Base-by-base conservation (phyloP, 2,797 vertebrate genomes). In the Anniella stebbinsi region DNA sequence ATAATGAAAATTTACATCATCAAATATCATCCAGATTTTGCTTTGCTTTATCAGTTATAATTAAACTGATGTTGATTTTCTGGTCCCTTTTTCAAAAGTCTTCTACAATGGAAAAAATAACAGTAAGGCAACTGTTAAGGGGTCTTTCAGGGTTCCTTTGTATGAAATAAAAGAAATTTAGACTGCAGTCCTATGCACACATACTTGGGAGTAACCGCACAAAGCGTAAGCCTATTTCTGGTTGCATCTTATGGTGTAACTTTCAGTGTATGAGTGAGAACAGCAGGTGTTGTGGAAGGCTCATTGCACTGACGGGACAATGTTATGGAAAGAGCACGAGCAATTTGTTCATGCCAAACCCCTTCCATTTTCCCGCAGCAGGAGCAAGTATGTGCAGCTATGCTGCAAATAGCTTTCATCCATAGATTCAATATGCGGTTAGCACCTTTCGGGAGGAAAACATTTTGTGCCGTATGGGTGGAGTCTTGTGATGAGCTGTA, bases 211-310 rank as follows among this genome's bases (percentile, higher is more conserved):
- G 7, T 33, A 33, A 41, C 25, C 54, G 17, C 45, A 69, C 9
- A 73, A 88, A 41, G 28, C 28, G 60, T 10, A 57, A 3, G 45
- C 1, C 60, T 77, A 9, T 75, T 93, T 85, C 25, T 38, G 48
- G 45, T 91, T 93, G 77, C 75, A 51, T 17, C 11, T 69, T 38
- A 23, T 77, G 83, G 86, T 92, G 89, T 92, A 94, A 93, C 84
- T 92, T 57, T 4, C 41, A 33, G 9, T 90, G 45, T 91, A 75
- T 93, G 91, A 95, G 86, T 86, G 86, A 82, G 90, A 86, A 84
- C 70, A 92, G n/a, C 94, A 94, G 90, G 86, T 95, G 93, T 48
- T 76, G 45, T 73, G 66, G 36, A 84, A 91, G 87, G 73, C 70
- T 72, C 89, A 28, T 0, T 0, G 21, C 51, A 76, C 48, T 88